phyloP scores from a whole-genome alignment of 2,797 vertebrate genomes.

The Ctenosaura bakeri region DNA sequence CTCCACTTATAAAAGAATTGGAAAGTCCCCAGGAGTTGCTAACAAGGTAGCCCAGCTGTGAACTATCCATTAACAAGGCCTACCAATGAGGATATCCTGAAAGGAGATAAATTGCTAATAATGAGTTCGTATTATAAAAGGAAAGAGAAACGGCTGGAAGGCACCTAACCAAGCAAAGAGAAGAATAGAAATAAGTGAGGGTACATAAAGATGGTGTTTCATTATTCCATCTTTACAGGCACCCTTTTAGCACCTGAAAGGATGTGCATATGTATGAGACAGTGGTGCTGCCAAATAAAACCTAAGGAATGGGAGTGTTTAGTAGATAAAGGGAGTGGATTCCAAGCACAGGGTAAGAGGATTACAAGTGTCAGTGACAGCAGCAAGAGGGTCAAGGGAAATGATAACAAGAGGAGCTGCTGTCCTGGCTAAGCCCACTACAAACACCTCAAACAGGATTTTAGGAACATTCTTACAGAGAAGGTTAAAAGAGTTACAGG shows the following conservation, averaged over 20 bases:
- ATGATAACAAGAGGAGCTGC: conserved; percentile 24
- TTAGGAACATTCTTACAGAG: not conserved
- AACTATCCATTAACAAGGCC: conserved; percentile 25
- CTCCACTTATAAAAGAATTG: not conserved
- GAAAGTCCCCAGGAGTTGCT: not conserved
- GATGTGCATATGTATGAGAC: not conserved
- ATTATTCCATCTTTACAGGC: conserved; percentile 16
- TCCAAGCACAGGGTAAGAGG: conserved; percentile 45
- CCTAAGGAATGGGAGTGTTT: conserved; percentile 23
- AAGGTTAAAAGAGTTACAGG: not conserved
- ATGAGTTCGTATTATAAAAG: conserved; percentile 28
- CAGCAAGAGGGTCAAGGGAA: not conserved
- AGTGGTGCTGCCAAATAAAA: conserved; percentile 3
- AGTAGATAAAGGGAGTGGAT: conserved; percentile 45
- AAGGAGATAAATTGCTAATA: conserved; percentile 45
- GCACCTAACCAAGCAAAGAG: not conserved
- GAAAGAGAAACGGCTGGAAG: conserved; percentile 40
- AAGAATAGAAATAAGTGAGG: conserved; percentile 21
- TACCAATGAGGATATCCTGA: conserved; percentile 27
- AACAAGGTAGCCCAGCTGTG: not conserved
- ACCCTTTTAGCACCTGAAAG: conserved; percentile 10
- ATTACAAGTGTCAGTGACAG: conserved; percentile 52
- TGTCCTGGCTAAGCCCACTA: not conserved
- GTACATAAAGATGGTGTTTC: conserved; percentile 14
- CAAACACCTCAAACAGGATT: conserved; percentile 20